These are phyloP conservation scores for Nothocercus julius DNA, from an alignment of 2,113 vertebrate species.

Conservation along the genomic window DNA sequence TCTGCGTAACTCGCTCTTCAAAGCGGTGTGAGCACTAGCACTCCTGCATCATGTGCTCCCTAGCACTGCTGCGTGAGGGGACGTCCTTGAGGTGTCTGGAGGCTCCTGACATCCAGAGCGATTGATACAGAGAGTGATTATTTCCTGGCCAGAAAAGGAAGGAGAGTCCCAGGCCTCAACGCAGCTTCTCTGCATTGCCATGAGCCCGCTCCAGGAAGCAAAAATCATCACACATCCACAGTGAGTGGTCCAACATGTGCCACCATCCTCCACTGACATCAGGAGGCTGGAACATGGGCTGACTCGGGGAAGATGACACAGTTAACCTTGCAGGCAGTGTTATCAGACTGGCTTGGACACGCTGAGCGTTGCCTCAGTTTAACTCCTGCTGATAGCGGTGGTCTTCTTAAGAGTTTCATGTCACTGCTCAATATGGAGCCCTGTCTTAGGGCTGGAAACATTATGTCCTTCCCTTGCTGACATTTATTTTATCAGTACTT, in stretches of 20 bases:
- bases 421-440: background rate
- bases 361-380: background rate
- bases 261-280: background rate
- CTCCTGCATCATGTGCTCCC: background rate
- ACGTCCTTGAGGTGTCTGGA: background rate
- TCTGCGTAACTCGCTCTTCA: background rate
- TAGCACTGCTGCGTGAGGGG: background rate
- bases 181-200: background rate
- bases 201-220: background rate
- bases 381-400: background rate
- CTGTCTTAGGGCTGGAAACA: no score
- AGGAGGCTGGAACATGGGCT: background rate
- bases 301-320: background rate
- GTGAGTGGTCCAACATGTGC: background rate
- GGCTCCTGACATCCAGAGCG: background rate
- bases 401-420: background rate
- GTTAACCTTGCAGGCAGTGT: background rate
- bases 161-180: background rate
- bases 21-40: background rate
- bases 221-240: background rate
- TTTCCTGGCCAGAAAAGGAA: background rate
- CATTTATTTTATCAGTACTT: background rate
- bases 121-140: background rate
- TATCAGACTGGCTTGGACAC: background rate
- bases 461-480: background rate